A percentile compares a stretch with the other conserved stretches of the same genome.
Conservation (phyloP, 2,797 vertebrate species). For the Hemibagrus guttatus region DNA sequence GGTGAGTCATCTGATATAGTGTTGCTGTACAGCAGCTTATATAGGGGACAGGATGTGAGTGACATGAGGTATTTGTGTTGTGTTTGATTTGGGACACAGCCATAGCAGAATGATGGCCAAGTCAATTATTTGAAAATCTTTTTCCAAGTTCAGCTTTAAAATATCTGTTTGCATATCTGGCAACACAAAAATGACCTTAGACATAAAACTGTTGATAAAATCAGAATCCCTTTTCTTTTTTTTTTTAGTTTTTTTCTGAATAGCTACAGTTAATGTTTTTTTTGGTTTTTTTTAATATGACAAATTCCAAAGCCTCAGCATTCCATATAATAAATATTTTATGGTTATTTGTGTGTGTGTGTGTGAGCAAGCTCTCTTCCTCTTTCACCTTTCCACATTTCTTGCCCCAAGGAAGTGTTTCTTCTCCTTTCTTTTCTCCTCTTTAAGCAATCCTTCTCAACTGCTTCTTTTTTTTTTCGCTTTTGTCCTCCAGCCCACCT, state of each 20-base stretch:
- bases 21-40: not conserved
- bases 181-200: not conserved
- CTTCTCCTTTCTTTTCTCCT: slow-evolving; percentile 8
- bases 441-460: slow-evolving; percentile 51
- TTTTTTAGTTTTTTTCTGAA: not conserved
- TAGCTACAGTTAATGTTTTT: not conserved
- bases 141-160: not conserved
- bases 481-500: not conserved
- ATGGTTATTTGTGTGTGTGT: not conserved
- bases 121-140: not conserved
- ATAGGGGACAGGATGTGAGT: not conserved
- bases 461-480: slow-evolving; percentile 28
- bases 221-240: not conserved
- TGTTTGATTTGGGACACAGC: not conserved
- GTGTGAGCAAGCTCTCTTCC: slow-evolving; percentile 26
- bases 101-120: not conserved
- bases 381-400: slow-evolving; percentile 54
- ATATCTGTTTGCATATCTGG: no score
- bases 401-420: slow-evolving; percentile 55
- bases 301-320: not conserved
- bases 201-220: not conserved
- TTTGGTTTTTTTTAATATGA: not conserved
- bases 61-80: not conserved
- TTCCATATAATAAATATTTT: slow-evolving; percentile 15
- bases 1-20: not conserved